Evolutionary conservation across 1,140 invertebrate genomes (phyloP).

Genomic region (Chrysoperla carnea): DNA sequence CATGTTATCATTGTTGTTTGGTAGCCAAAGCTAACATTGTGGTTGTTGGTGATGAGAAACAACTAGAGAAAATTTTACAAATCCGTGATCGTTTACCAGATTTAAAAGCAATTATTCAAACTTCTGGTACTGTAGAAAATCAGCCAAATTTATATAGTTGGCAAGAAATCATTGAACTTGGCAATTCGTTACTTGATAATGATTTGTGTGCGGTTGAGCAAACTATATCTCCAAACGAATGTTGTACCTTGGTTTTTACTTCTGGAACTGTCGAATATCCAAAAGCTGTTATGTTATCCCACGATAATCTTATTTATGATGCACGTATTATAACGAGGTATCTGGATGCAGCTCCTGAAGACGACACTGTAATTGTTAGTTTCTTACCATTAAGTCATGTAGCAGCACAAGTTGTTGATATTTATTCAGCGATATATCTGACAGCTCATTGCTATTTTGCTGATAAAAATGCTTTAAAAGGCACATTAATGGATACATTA

Average conservation of each 20-base stretch:
- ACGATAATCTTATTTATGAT: slow-evolving; percentile 66
- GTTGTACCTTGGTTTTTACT: slow-evolving; percentile 24
- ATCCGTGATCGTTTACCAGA: slow-evolving; percentile 51
- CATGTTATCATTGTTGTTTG: slow-evolving; percentile 59
- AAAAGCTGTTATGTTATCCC: slow-evolving; percentile 86
- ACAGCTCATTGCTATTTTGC: slow-evolving; percentile 62
- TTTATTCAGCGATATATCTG: slow-evolving; percentile 41
- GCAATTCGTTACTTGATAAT: too few species aligned
- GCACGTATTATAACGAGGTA: slow-evolving; percentile 26
- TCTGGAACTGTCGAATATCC: slow-evolving; percentile 82
- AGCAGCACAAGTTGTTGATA: slow-evolving; percentile 70
- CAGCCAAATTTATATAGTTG: slow-evolving; percentile 35
- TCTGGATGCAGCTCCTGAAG: slow-evolving; percentile 21
- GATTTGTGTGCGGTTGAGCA: too few species aligned
- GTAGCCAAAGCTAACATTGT: slow-evolving; percentile 67
- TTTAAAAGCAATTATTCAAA: slow-evolving; percentile 75
- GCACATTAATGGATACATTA: slow-evolving; percentile 56
- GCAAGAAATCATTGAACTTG: too few species aligned
- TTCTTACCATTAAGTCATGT: slow-evolving; percentile 82
- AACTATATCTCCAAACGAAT: too few species aligned
- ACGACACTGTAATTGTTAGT: slow-evolving; percentile 43
- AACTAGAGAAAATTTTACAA: slow-evolving; percentile 67
- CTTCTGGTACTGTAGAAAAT: slow-evolving; percentile 42
- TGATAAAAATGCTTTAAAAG: slow-evolving; percentile 63
- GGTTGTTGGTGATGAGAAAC: slow-evolving; percentile 74